phyloP scores from a whole-genome alignment of 1,140 invertebrate genomes.

The Pinna nobilis region DNA sequence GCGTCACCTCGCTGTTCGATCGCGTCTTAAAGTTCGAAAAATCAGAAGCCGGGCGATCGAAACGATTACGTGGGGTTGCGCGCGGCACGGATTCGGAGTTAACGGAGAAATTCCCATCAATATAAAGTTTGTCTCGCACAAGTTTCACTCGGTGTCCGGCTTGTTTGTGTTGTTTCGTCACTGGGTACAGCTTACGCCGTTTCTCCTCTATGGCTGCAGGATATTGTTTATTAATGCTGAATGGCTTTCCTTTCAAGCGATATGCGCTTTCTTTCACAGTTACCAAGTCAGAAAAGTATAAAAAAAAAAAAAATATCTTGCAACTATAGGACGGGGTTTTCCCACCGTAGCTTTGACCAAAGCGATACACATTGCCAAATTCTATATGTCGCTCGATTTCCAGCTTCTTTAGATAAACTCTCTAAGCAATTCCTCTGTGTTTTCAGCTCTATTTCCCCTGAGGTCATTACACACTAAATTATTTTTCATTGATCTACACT shows the following conservation, averaged over 20 bases:
- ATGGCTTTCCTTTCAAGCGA: neutral
- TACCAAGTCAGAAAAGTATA: neutral
- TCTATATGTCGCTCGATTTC: conserved; percentile 11
- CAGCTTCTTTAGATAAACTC: conserved; percentile 1
- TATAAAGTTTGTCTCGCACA: neutral
- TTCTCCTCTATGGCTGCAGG: conserved; percentile 1
- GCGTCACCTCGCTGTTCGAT: neutral
- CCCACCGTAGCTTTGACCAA: neutral
- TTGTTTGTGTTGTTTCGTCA: neutral
- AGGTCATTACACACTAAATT: conserved; percentile 2
- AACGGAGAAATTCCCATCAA: neutral
- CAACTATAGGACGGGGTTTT: conserved; percentile 28
- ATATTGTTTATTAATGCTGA: no score
- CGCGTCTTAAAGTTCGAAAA: neutral
- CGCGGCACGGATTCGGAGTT: no score
- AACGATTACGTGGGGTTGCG: no score
- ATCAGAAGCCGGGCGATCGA: no score
- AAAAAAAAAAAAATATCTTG: neutral
- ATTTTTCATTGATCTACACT: conserved; percentile 29
- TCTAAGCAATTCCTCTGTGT: conserved; percentile 5
- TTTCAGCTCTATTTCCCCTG: neutral
- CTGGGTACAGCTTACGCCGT: neutral
- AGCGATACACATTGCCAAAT: no score
- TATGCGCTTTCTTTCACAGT: no score
- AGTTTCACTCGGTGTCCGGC: neutral